Base-by-base conservation (phyloP, 2,888 invertebrate genomes). In the Elysia crispata region DNA sequence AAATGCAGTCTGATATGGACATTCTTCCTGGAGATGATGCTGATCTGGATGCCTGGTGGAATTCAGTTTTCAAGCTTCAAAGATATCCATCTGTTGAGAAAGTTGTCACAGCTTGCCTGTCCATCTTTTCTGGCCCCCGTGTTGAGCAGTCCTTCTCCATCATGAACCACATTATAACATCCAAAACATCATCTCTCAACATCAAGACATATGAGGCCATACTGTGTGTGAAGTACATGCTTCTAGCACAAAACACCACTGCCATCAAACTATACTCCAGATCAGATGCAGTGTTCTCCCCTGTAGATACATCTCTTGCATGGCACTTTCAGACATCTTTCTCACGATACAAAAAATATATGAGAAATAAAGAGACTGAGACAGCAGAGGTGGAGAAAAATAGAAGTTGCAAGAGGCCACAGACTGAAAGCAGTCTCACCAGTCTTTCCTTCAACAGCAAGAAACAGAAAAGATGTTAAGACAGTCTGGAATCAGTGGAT, bases 291-390 rank as follows among this genome's bases (percentile, higher is more conserved):
- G 41, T 70, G 1, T n/a, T 20, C 33, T 70, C 31, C 15, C 70
- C 70, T 30, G 70, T 70, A 31, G 70, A 70, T 41, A n/a, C 33
- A 18, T 70, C 70, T 15, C 41, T 70, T 11, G 70, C 70, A 20
- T 70, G 41, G 33, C 33, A 70, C 20, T 33, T 70, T 70, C 70
- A 70, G 33, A 70, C 70, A 3, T 3, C 33, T n/a, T 31, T 1
- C 20, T 30, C 41, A 5, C 1, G 70, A 11, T 33, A 33, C 33
- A 70, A 33, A 15, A 70, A 70, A 41, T 11, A 41, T 11, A 41
- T 41, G 5, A 11, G 41, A 41, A 41, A 41, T 5, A 60, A 60
- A 15, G 15, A 60, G 15, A 60, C n/a, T n/a, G 60, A 60, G 60
- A 15, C 25, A 25, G 15, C 25, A 60, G 60, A 60, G 60, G 15